phyloP scores from a whole-genome alignment of 1,140 invertebrate genomes.

The Zaprionus gabonicus region DNA sequence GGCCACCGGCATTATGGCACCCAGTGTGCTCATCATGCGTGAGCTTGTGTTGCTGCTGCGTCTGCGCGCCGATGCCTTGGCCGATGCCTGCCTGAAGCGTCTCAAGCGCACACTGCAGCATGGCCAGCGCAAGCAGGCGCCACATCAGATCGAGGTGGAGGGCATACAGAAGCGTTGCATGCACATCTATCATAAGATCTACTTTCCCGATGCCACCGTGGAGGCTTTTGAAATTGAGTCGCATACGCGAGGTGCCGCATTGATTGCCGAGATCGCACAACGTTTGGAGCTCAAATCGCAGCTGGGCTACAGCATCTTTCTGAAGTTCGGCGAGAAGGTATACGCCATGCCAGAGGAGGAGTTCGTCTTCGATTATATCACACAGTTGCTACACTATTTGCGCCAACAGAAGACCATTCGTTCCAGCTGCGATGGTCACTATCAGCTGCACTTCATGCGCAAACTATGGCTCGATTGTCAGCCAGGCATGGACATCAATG shows the following conservation, averaged over 20 bases:
- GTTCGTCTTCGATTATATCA: slow-evolving; percentile 98
- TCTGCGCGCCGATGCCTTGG: slow-evolving; percentile 90
- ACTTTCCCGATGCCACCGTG: slow-evolving; percentile 97
- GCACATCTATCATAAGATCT: slow-evolving; percentile 96
- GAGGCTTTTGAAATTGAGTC: slow-evolving; percentile 92
- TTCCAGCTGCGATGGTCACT: slow-evolving; percentile 88
- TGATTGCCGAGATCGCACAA: slow-evolving; percentile 92
- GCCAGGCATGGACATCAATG: slow-evolving; percentile 94
- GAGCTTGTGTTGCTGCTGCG: slow-evolving; percentile 91
- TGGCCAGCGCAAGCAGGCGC: slow-evolving; percentile 94
- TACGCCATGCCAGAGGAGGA: slow-evolving; percentile 96
- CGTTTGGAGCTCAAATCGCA: slow-evolving; percentile 90
- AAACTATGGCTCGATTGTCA: slow-evolving; percentile 96
- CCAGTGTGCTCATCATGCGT: slow-evolving; percentile 86
- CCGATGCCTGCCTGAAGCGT: slow-evolving; percentile 92
- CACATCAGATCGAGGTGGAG: slow-evolving; percentile 97
- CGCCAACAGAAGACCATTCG: slow-evolving; percentile 90
- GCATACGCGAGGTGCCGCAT: slow-evolving; percentile 93
- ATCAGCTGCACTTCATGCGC: slow-evolving; percentile 98
- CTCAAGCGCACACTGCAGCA: slow-evolving; percentile 92
- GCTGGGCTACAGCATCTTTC: slow-evolving; percentile 96
- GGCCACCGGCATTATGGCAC: slow-evolving; percentile 93
- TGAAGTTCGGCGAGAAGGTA: slow-evolving; percentile 94
- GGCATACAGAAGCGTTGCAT: slow-evolving; percentile 97
- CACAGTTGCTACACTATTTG: slow-evolving; percentile 94